These are phyloP conservation scores for Heliconius melpomene DNA, from an alignment of 1,140 invertebrate species.

Conservation along the genomic window DNA sequence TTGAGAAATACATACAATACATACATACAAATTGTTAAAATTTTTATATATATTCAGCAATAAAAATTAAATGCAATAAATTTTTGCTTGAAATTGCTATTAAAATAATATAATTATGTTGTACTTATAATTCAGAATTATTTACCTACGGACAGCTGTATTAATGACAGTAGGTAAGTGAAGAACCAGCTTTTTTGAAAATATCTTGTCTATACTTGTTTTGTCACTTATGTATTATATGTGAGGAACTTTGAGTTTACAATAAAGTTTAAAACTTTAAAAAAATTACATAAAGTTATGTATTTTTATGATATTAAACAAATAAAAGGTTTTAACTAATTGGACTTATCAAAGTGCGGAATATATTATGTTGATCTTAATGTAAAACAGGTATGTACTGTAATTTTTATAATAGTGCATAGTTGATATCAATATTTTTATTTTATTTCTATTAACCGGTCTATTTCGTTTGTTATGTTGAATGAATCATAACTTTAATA, in stretches of 20 bases:
- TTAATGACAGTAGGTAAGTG: conserved; percentile 9
- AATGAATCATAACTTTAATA: neutral
- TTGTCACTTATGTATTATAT: conserved; percentile 17
- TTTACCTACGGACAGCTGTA: conserved; percentile 15
- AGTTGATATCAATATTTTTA: conserved; percentile 7
- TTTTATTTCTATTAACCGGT: conserved; percentile 1
- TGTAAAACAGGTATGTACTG: conserved; percentile 3
- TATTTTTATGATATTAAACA: neutral
- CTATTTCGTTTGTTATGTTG: neutral
- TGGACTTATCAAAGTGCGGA: neutral
- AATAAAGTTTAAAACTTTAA: conserved; percentile 2
- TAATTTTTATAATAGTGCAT: neutral
- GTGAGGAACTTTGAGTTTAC: conserved; percentile 10
- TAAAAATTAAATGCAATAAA: too few relatives aligned
- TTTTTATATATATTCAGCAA: too few relatives aligned
- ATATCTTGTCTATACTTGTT: conserved; percentile 32
- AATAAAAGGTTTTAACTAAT: neutral
- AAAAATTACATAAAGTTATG: neutral
- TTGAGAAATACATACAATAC: too few relatives aligned
- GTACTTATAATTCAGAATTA: neutral
- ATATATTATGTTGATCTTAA: neutral
- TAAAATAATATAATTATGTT: neutral
- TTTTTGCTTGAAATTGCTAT: neutral
- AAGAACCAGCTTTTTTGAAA: conserved; percentile 9
- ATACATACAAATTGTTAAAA: too few relatives aligned